Evolutionary conservation across 2,113 vertebrate genomes (phyloP).

Genomic region (Aldabrachelys gigantea): DNA sequence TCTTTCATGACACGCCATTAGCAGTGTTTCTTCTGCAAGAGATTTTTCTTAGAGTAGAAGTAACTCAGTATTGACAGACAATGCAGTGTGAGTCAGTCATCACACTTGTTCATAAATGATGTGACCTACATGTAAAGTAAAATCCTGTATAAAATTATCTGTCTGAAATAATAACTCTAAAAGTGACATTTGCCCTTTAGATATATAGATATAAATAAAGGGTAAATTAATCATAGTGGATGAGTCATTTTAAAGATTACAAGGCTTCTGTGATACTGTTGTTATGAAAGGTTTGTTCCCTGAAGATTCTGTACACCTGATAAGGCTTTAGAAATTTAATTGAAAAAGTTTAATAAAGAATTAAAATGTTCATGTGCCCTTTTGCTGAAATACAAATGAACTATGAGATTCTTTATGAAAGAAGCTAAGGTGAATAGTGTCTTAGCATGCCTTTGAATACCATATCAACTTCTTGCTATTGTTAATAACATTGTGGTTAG

Average conservation of each 20-base stretch:
- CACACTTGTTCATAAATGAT: conserved; percentile 15
- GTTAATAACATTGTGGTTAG: conserved; percentile 75
- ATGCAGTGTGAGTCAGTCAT: conserved; percentile 8
- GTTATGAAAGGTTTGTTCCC: conserved; percentile 51
- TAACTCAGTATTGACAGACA: conserved; percentile 17
- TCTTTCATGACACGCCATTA: conserved; percentile 1
- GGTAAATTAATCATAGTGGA: conserved; percentile 67
- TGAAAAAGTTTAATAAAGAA: conserved; percentile 74
- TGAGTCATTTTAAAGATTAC: conserved; percentile 69
- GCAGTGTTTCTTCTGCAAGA: neutral
- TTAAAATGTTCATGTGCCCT: conserved; percentile 62
- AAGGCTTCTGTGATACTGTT: conserved; percentile 34
- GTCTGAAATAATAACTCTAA: conserved; percentile 52
- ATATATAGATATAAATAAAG: conserved; percentile 69
- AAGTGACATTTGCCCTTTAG: conserved; percentile 72
- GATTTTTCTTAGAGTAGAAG: neutral
- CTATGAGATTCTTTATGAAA: conserved; percentile 40
- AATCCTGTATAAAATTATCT: conserved; percentile 48
- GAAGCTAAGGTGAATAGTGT: conserved; percentile 41
- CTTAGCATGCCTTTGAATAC: conserved; percentile 68
- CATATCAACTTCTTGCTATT: conserved; percentile 59
- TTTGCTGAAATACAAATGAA: conserved; percentile 55
- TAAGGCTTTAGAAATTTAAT: conserved; percentile 75
- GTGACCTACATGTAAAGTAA: conserved; percentile 56
- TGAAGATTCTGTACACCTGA: conserved; percentile 54